Evolutionary conservation across 2,113 vertebrate genomes (phyloP).

Genomic region (Capreolus pygargus): DNA sequence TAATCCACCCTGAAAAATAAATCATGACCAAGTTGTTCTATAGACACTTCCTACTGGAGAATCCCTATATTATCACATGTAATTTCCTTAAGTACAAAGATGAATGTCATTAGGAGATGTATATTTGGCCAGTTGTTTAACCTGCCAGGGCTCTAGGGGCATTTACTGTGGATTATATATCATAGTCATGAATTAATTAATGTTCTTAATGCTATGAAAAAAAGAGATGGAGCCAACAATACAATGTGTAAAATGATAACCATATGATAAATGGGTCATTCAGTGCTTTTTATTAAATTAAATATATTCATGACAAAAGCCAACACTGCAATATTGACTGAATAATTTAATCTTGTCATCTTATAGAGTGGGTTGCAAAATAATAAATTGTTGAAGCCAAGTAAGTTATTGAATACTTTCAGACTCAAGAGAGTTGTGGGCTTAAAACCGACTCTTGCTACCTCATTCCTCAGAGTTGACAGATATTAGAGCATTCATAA

Average conservation of each 20-base stretch:
- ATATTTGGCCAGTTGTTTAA: constrained; percentile 55
- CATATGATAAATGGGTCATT: constrained; percentile 70
- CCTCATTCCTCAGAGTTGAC: constrained; percentile 69
- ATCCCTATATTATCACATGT: not conserved
- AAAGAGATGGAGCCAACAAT: constrained; percentile 38
- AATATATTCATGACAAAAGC: constrained; percentile 81
- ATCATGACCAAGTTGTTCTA: not conserved
- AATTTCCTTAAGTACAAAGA: not conserved
- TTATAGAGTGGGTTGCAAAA: constrained; percentile 85
- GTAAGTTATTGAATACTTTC: constrained; percentile 69
- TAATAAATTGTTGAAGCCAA: constrained; percentile 84
- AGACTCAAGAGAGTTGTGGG: constrained; percentile 64
- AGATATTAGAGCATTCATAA: constrained; percentile 64
- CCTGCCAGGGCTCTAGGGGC: constrained; percentile 4
- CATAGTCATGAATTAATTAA: constrained; percentile 69
- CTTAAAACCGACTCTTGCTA: constrained; percentile 65
- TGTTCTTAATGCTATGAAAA: constrained; percentile 52
- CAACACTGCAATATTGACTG: constrained; percentile 84
- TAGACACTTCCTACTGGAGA: not conserved
- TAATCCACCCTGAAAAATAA: not conserved
- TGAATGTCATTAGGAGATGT: constrained; percentile 17
- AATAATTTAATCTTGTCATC: constrained; percentile 89
- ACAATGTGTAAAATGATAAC: constrained; percentile 62
- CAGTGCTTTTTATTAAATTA: constrained; percentile 83
- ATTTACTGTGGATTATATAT: constrained; percentile 55